Base-by-base conservation (phyloP, 2,797 vertebrate genomes). In the Podargus strigoides region DNA sequence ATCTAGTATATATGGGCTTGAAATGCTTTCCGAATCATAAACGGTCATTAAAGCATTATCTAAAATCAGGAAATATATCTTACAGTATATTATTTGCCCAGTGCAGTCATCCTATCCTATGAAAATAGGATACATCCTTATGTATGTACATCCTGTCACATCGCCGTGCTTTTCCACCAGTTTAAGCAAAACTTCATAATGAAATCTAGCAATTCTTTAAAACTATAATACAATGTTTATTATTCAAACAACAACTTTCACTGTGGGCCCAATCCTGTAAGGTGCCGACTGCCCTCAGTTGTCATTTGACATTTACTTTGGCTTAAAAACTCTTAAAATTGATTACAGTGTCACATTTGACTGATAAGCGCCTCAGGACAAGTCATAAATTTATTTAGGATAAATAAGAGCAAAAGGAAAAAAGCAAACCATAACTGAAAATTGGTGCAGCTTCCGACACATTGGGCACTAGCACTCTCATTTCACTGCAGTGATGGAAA, bases 11-110 rank as follows among this genome's bases (percentile, higher is more conserved):
- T 74, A 86, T 60, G 59, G 89, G 77, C 69, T 96, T 97, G 87
- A 90, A 97, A 93, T 95, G 91, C 62, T 87, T 90, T 83, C 85
- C 83, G 94, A 79, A 94, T 91, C 88, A 91, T 59, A 96, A 94
- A 68, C 49, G 74, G 34, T 74, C 47, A 91, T 92, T 78, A 92
- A 87, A 92, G 69, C 53, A 81, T 81, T 95, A 92, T 63, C 73
- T 81, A 66, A 92, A 91, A 82, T 60, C 56, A 89, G 34, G 52
- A 92, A 50, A 69, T 77, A 60, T 5, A 81, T 46, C 47, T 75
- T 66, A 32, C 16, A 62, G 42, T 68, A 55, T n/a, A 69, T 81
- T 78, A 67, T 62, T 79, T 83, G n/a, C 37, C 78, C 26, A 36
- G 46, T 39, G n/a, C 41, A 72, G 28, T 56, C 34, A 66, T 73